Base-by-base conservation (phyloP, 2,113 vertebrate genomes). In the Carassius gibelio region DNA sequence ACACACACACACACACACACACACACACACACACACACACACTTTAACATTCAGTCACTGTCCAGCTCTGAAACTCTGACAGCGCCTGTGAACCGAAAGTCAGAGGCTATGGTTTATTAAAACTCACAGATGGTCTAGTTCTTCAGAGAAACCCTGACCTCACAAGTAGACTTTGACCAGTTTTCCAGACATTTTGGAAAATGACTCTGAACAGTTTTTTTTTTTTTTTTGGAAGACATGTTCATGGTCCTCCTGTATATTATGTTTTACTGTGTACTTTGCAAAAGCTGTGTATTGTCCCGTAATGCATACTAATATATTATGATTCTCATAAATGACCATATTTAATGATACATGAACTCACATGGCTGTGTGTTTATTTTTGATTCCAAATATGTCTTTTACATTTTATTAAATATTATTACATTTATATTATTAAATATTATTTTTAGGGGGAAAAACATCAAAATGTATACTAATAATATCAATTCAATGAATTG, bases 261-360 rank as follows among this genome's bases (percentile, higher is more conserved):
- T 92, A 92, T 97, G 96, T 97, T 95, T 95, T 96, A 95, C 95
- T 95, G 91, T 94, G 95, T 94, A 94, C 95, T 95, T 94, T 94
- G 96, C 96, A 94, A 94, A 93, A 92, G 93, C 94, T 95, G 94
- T 95, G 75, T 95, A 93, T 94, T 95, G 96, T 96, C 95, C 95
- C 95, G 96, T 96, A 94, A 97, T 95, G 94, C 95, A 95, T 98
- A 99, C 98, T 99, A 99, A 98, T 98, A 98, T 98, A 99, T 99
- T 97, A 97, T 96, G 96, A 96, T 97, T 97, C 97, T 98, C 96
- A 96, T 96, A 98, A 98, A 98, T 97, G 97, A 98, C 98, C 97
- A 98, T 99, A 99, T 99, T 99, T 99, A 98, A 98, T 98, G 95
- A 97, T 95, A 96, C 92, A 93, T 95, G 94, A 94, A 94, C 92